These are phyloP conservation scores for Odontophorus gujanensis DNA, from an alignment of 2,113 vertebrate species.

Conservation along the genomic window DNA sequence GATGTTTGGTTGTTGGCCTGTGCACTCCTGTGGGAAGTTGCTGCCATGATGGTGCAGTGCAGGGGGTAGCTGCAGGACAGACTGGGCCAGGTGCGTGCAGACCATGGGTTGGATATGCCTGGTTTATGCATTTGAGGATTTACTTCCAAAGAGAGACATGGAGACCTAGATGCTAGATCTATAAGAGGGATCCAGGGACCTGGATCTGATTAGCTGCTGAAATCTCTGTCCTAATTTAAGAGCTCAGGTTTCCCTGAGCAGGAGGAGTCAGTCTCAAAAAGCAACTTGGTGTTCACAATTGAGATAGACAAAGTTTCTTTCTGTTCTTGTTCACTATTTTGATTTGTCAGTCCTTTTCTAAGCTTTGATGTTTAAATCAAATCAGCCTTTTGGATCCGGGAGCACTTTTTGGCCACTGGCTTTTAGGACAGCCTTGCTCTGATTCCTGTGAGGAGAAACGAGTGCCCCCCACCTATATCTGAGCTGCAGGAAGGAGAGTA, in stretches of 20 bases:
- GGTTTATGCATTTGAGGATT: background rate
- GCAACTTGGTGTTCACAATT: accelerated
- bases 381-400: background rate
- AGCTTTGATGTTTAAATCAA: background rate
- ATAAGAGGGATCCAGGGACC: background rate
- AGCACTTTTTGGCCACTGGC: background rate
- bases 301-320: background rate
- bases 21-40: too few species aligned
- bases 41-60: too few species aligned
- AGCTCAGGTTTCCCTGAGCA: background rate
- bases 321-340: background rate
- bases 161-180: background rate
- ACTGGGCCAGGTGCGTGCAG: too few species aligned
- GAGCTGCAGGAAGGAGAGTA: background rate
- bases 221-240: background rate
- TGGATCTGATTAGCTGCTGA: background rate
- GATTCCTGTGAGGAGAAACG: background rate
- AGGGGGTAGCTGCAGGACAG: too few species aligned
- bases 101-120: too few species aligned
- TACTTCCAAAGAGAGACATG: background rate
- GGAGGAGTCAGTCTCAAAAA: background rate
- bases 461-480: background rate
- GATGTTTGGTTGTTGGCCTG: too few species aligned
- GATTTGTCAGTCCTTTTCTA: background rate
- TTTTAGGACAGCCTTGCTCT: background rate